Evolutionary conservation across 2,113 vertebrate species (phyloP), one percentile per base, ranked within the genome.

Genomic region (Hippocampus abdominalis): DNA sequence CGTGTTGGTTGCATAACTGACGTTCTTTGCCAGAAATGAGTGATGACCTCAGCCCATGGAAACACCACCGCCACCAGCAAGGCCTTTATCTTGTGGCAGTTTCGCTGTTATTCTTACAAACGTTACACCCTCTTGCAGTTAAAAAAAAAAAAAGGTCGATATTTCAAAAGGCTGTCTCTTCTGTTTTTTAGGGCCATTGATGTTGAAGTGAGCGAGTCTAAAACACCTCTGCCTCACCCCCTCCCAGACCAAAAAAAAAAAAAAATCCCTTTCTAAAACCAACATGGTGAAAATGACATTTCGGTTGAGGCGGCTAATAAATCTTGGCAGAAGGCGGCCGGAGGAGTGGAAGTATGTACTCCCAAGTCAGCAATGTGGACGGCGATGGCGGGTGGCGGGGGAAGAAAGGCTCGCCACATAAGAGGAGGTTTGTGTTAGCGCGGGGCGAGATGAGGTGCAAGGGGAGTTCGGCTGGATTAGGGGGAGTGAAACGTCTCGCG

Each of bases 261-360:
- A 57, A 57, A 57, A 57, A 2, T 39, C n/a, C 71, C 74, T 86
- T 66, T 72, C 63, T 85, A 88, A 88, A 90, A 78, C 81, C 83
- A 91, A 88, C 86, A 89, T 79, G 82, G 86, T 90, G 86, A 90
- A 89, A 88, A 90, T 90, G 78, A 86, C 88, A 88, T 88, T 84
- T 87, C 73, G 86, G 87, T 88, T 80, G 69, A 87, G 78, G 81
- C 79, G 81, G 75, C 79, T 77, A 90, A 91, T 91, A 91, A 91
- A 89, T 92, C 84, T 81, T 74, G 81, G 86, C 85, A 72, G 40
- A 83, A 76, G 74, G 78, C 86, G 85, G 87, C 86, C 67, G 70
- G 56, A 82, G 81, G 83, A 80, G 72, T 85, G 91, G 85, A 84
- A 87, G 49, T 53, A 85, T 68, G 76, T 75, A 79, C 78, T 85